Conservation (phyloP, 92 coral and sea anemone genomes). For the Metridium senile region DNA sequence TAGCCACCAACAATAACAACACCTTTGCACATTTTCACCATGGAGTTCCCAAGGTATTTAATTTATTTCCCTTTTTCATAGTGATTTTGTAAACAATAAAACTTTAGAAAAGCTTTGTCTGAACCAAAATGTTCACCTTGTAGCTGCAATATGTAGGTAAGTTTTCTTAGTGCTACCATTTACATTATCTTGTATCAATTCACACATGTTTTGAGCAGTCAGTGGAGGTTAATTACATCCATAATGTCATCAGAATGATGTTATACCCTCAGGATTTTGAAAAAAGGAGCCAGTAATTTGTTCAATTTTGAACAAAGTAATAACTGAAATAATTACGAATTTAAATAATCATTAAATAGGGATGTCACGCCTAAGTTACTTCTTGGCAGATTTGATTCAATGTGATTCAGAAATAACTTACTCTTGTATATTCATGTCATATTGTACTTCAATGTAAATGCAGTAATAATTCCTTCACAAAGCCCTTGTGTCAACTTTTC, state of each 20-base stretch:
- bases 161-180: neutral
- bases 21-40: neutral
- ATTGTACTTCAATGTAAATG: neutral
- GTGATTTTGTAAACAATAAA: conserved; percentile 23
- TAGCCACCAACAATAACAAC: neutral
- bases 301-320: conserved; percentile 10
- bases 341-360: conserved; percentile 39
- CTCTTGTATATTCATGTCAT: neutral
- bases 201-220: too few species aligned
- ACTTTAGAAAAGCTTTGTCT: conserved; percentile 22
- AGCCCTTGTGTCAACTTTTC: neutral
- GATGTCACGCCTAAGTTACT: conserved; percentile 4
- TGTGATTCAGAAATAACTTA: conserved; percentile 7
- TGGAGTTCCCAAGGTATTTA: conserved; percentile 30
- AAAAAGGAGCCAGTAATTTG: neutral
- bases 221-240: too few species aligned
- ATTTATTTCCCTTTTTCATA: conserved; percentile 27
- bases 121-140: conserved; percentile 26
- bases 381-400: neutral
- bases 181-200: neutral
- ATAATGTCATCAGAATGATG: too few species aligned
- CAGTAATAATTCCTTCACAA: neutral
- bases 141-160: too few species aligned
- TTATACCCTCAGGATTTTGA: neutral
- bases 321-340: conserved; percentile 13